Base-by-base conservation (phyloP, 2,797 vertebrate genomes). In the Silurus aristotelis region DNA sequence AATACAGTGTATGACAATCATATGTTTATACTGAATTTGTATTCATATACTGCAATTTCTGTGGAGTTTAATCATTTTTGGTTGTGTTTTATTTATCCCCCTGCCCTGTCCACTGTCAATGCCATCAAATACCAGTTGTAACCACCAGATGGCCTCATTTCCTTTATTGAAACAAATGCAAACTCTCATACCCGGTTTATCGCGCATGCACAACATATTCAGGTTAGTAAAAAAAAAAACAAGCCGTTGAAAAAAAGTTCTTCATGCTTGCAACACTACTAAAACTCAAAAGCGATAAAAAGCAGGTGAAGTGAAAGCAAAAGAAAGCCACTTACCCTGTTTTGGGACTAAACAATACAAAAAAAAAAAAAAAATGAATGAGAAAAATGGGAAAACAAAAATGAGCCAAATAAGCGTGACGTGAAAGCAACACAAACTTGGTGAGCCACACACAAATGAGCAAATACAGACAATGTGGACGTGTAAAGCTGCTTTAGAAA, bases 251-350 rank as follows among this genome's bases (percentile, higher is more conserved):
- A 90, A 89, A 89, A 89, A 87, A 70, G 25, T 66, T 72, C 60
- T 85, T 82, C 85, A 83, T 85, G 84, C 80, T 68, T 80, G 63
- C 43, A 43, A 79, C 71, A 71, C 77, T 61, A 48, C 31, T 61
- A 46, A 87, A 72, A 85, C 72, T 82, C 68, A 67, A 70, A 48
- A 25, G 85, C 63, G 80, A 89, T 31, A 31, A 7, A 86, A 81
- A 89, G 84, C 82, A 87, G 84, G 79, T 81, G 91, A 92, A 91
- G 91, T 89, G 90, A 88, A 89, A 92, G 87, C 89, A 92, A 93
- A 85, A 84, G 88, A 92, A 83, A 91, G 90, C 87, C 67, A 97
- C 96, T 97, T 96, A 97, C 96, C 96, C 96, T 56, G 96, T 96
- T 94, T 95, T 96, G 94, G 95, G 94, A 95, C 96, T 96, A 96